A percentile compares a stretch with the other conserved stretches of the same genome.
phyloP scores from a whole-genome alignment of 2,888 invertebrate genomes.

The Tolmerus cingulatus region DNA sequence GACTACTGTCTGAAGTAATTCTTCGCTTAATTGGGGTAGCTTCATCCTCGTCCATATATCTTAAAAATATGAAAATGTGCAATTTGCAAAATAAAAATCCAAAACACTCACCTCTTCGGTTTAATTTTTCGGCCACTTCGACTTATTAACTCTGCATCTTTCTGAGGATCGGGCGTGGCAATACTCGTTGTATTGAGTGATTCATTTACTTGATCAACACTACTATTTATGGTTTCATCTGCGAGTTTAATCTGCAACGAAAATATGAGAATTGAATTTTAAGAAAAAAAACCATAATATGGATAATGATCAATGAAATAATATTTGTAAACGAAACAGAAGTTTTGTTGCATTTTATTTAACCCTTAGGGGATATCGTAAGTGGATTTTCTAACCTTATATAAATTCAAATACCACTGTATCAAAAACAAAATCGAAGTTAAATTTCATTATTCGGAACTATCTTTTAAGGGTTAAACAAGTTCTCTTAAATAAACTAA shows the following conservation, averaged over 20 bases:
- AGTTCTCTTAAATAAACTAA: too few species aligned
- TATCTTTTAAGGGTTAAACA: too few species aligned
- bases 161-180: background rate
- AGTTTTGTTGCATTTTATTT: too few species aligned
- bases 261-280: background rate
- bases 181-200: background rate
- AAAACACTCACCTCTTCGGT: constrained; percentile 66
- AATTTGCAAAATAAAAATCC: background rate
- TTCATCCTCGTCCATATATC: constrained; percentile 56
- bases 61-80: background rate
- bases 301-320: too few species aligned
- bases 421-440: too few species aligned
- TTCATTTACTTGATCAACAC: constrained; percentile 43
- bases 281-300: background rate
- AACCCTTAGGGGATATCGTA: too few species aligned
- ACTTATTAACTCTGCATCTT: constrained; percentile 67
- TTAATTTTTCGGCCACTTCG: constrained; percentile 79
- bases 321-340: too few species aligned
- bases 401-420: too few species aligned
- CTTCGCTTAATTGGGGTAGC: constrained; percentile 56
- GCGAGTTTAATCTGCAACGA: background rate
- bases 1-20: constrained; percentile 51
- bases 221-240: constrained; percentile 6
- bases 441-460: too few species aligned
- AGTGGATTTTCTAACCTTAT: too few species aligned